These are phyloP conservation scores for Cotesia vestalis DNA, from an alignment of 1,140 invertebrate genomes.

Conservation along the genomic window DNA sequence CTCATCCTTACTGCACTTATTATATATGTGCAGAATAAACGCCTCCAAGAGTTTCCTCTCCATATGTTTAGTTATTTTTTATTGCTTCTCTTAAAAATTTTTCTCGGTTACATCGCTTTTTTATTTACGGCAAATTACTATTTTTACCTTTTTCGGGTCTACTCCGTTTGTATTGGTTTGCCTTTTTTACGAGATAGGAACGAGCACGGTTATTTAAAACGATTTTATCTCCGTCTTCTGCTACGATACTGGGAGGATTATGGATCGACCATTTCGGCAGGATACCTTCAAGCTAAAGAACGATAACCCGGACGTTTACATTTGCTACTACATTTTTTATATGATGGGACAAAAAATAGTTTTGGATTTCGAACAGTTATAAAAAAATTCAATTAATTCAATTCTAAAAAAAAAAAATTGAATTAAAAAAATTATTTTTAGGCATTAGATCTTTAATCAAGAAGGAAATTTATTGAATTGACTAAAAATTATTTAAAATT, in stretches of 20 bases:
- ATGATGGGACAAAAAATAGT: neutral
- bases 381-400: no score
- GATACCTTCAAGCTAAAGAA: constrained; percentile 27
- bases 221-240: neutral
- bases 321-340: constrained; percentile 29
- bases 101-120: neutral
- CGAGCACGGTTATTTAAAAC: no score
- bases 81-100: neutral
- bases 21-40: neutral
- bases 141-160: constrained; percentile 7
- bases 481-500: no score
- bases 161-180: no score
- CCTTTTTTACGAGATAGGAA: no score
- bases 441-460: no score
- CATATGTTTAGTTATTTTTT: constrained; percentile 4
- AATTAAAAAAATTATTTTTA: no score
- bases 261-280: constrained; percentile 5
- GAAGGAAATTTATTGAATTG: no score
- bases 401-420: no score
- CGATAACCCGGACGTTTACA: constrained; percentile 34
- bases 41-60: constrained; percentile 25
- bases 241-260: no score
- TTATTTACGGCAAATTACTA: neutral
- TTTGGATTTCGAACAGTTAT: no score
- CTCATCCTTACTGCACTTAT: neutral